Evolutionary conservation across 1,140 invertebrate genomes (phyloP), one percentile per base, ranked within the genome.

Genomic region (Centruroides sculpturatus): DNA sequence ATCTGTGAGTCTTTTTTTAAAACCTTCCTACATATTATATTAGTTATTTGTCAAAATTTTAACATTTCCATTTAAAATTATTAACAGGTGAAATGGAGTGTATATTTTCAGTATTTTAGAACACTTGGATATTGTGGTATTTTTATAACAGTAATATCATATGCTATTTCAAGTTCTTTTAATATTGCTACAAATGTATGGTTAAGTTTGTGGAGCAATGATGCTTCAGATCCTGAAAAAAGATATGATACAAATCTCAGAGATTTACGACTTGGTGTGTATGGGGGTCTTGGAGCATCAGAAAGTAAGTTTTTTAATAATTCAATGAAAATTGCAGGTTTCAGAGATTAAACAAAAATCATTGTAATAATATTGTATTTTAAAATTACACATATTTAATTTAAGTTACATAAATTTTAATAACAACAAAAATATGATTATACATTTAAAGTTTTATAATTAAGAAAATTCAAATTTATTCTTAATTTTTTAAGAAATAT

Each of bases 241-340:
- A 36, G 10, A 3, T 51, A 56, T 35, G 72, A 84, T 70, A 80
- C 74, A n/a, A 66, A 23, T 78, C 78, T 68, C 68, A 75, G 86
- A 64, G 82, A 93, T 72, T 77, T 88, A 72, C 92, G 92, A 72
- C 78, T 95, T 54, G 87, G 86, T 64, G 86, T 92, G 35, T 95
- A 95, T 72, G 89, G 85, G 60, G 87, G 80, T 35, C 81, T 93
- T 57, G 91, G 91, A 64, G 71, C 88, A 57, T 85, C 85, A 57
- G 90, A 94, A 85, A 61, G 66, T 92, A 67, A 9, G 35, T 52
- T 56, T 63, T 48, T n/a, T 7, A n/a, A 13, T 13, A 61, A 63
- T 41, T 1, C 23, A 23, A 23, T 23, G 23, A 23, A 23, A 23
- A 23, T 23, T 23, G 23, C 23, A 23, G 23, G 23, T 23, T 23